phyloP scores from a whole-genome alignment of 2,888 invertebrate species.

The Himalopsyche tibetana region DNA sequence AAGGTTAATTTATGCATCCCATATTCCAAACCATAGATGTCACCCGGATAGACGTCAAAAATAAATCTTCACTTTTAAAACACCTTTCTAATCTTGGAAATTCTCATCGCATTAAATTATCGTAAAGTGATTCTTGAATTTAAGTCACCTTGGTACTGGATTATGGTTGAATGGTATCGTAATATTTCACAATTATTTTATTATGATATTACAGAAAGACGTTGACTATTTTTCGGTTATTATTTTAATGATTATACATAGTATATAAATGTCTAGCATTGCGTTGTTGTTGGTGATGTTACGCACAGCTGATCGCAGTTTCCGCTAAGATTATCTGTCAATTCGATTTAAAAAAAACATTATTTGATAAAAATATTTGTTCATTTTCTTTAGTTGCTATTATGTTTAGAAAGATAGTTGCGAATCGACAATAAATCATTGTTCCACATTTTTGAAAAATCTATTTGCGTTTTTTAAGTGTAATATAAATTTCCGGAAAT shows the following conservation, averaged over 20 bases:
- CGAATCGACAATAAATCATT: too few species aligned
- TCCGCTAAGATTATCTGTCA: neutral
- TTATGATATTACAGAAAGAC: neutral
- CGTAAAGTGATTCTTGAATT: neutral
- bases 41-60: neutral
- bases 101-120: neutral
- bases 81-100: neutral
- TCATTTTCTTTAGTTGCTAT: too few species aligned
- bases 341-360: too few species aligned
- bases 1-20: too few species aligned
- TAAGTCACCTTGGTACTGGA: neutral
- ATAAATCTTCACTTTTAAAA: neutral
- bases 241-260: neutral
- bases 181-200: slow-evolving; percentile 9
- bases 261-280: neutral
- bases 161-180: neutral
- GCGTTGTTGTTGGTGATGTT: neutral
- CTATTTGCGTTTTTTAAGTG: too few species aligned
- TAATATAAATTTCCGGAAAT: too few species aligned
- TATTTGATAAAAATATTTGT: too few species aligned
- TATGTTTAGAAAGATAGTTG: too few species aligned
- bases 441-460: too few species aligned
- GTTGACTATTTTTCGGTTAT: neutral
- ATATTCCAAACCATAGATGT: neutral
- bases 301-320: neutral